Evolutionary conservation across 2,797 vertebrate species (phyloP).

Genomic region (Glyptemys insculpta): DNA sequence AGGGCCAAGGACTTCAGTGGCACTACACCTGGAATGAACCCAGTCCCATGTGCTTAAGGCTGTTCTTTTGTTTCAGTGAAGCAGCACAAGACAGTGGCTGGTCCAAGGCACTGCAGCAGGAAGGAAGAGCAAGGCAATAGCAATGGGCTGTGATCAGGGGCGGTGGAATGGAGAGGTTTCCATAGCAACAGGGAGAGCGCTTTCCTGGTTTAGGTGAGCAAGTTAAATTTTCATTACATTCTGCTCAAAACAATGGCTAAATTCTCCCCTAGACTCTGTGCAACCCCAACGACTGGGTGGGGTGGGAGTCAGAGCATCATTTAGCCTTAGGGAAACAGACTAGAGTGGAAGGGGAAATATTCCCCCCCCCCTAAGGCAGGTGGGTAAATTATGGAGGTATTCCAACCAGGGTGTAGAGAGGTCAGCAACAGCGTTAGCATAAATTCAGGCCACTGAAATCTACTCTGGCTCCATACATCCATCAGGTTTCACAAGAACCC

Average conservation of each 20-base stretch:
- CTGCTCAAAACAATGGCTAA: not conserved
- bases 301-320: not conserved
- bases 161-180: slow-evolving; percentile 60
- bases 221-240: slow-evolving; percentile 7
- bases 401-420: not conserved
- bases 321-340: not conserved
- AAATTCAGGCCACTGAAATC: not conserved
- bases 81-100: slow-evolving; percentile 2
- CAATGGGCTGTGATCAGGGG: slow-evolving; percentile 43
- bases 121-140: not conserved
- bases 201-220: slow-evolving; percentile 52
- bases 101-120: not conserved
- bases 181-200: slow-evolving; percentile 64
- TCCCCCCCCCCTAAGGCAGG: not conserved
- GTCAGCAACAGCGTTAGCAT: not conserved
- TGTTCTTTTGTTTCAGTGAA: not conserved
- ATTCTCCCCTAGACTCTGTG: not conserved
- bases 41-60: not conserved
- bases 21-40: not conserved
- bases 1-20: not conserved
- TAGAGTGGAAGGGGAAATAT: not conserved
- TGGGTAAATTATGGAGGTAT: not conserved
- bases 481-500: not conserved
- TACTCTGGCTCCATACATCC: not conserved
- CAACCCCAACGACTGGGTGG: not conserved